A percentile compares a stretch with the other conserved stretches of the same genome.
These are phyloP conservation scores for Drosophila paranaensis DNA, from an alignment of 2,888 invertebrate genomes.

Conservation along the genomic window DNA sequence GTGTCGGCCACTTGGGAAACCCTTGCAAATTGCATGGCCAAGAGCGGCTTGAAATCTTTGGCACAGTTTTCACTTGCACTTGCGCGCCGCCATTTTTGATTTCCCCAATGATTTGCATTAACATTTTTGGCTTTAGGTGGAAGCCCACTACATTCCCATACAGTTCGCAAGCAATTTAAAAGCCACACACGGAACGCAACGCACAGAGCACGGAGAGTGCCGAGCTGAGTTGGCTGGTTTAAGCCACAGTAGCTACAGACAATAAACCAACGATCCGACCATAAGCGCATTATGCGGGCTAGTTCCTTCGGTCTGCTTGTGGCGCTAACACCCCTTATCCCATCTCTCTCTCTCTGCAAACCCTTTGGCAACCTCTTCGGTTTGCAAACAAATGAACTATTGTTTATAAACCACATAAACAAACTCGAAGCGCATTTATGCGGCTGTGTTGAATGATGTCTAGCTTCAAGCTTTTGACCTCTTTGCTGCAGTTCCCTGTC, in stretches of 20 bases:
- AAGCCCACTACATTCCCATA: neutral
- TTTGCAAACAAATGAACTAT: constrained; percentile 74
- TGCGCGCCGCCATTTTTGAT: constrained; percentile 67
- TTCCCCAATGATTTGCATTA: constrained; percentile 80
- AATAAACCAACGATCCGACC: constrained; percentile 62
- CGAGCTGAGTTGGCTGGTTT: constrained; percentile 14
- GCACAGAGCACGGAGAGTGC: neutral
- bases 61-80: constrained; percentile 78
- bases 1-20: constrained; percentile 74
- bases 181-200: constrained; percentile 40
- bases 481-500: neutral
- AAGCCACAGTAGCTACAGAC: constrained; percentile 42
- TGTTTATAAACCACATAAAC: constrained; percentile 65
- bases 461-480: constrained; percentile 20
- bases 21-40: constrained; percentile 77
- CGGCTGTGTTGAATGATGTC: constrained; percentile 13
- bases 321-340: neutral
- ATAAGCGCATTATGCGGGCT: constrained; percentile 76
- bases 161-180: constrained; percentile 66
- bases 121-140: constrained; percentile 66
- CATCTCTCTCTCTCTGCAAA: neutral
- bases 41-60: constrained; percentile 65
- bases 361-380: neutral
- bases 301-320: constrained; percentile 33
- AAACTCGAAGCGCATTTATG: constrained; percentile 35